Base-by-base conservation (phyloP, 2,113 vertebrate genomes). In the Melanostigma gelatinosum region DNA sequence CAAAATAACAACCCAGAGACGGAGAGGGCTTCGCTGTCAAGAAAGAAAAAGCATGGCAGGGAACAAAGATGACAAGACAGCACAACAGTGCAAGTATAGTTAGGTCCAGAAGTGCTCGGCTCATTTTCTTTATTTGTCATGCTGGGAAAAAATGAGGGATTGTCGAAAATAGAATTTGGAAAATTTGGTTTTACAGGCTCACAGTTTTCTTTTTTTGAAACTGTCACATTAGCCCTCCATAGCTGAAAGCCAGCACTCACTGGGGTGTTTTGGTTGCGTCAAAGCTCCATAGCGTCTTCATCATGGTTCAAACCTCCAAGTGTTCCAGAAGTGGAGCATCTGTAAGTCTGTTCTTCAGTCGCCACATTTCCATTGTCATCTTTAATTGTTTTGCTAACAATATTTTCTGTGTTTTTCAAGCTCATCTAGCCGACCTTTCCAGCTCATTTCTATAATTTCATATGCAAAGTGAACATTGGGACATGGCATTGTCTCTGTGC, bases 1-100 rank as follows among this genome's bases (percentile, higher is more conserved):
- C 82, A 92, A 93, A 91, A 93, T 91, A 93, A 91, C 85, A 90
- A 86, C 68, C 76, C 84, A 74, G 68, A 85, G 60, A 83, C 29
- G 65, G 70, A 80, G 42, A 66, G 80, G 72, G 67, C 60, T 79
- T 71, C 11, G 75, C 70, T 75, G 69, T 82, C 68, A 72, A 72
- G 74, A 58, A 71, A 82, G 75, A 81, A 82, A 73, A 86, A 73
- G 71, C 44, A 68, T 74, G 65, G 65, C n/a, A 58, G 58, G 71
- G 79, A 84, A 82, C 79, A 80, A 78, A 85, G 80, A 87, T 80
- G 82, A 82, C 83, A 83, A 58, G 75, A 85, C 79, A 72, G 63
- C 57, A 72, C 58, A 46, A 63, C 32, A 61, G 32, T 18, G 38
- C 15, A 10, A 54, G 24, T 10, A 40, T n/a, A 22, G 29, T 64